A percentile compares a stretch with the other conserved stretches of the same genome.
These are phyloP conservation scores for Ceratina australensis DNA, from an alignment of 1,140 invertebrate genomes.

Conservation along the genomic window DNA sequence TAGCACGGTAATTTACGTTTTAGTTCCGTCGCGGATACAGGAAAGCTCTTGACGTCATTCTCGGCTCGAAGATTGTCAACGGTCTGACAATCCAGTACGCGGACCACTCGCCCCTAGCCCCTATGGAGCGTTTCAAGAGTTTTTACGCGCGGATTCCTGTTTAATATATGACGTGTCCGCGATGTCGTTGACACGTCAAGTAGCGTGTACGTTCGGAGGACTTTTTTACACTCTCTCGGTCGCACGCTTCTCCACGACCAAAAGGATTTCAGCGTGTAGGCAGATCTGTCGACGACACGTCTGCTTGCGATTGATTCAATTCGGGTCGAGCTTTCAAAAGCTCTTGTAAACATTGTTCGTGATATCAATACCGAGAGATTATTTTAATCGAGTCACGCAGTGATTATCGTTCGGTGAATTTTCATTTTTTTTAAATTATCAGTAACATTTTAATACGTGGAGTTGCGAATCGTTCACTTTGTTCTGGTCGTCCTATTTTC, in stretches of 20 bases:
- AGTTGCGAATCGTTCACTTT: too few species aligned
- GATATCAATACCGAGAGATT: neutral
- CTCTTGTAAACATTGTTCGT: slow-evolving; percentile 4
- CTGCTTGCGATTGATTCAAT: slow-evolving; percentile 23
- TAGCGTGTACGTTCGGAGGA: neutral
- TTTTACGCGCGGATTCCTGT: slow-evolving; percentile 45
- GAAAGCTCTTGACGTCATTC: slow-evolving; percentile 29
- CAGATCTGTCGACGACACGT: slow-evolving; percentile 37
- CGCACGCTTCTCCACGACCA: neutral
- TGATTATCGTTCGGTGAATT: neutral
- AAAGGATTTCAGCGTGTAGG: slow-evolving; percentile 17
- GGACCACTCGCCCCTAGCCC: slow-evolving; percentile 41
- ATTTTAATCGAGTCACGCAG: neutral
- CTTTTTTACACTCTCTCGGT: neutral
- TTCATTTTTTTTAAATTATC: neutral
- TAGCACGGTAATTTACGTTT: slow-evolving; percentile 51
- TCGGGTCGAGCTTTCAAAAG: neutral
- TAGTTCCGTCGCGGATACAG: slow-evolving; percentile 31
- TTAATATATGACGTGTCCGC: slow-evolving; percentile 43
- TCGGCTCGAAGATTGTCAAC: slow-evolving; percentile 43
- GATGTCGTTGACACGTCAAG: slow-evolving; percentile 35
- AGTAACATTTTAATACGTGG: neutral
- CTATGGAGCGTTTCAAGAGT: slow-evolving; percentile 43
- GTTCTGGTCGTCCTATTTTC: too few species aligned
- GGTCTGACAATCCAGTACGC: slow-evolving; percentile 50